Evolutionary conservation across 2,888 invertebrate species (phyloP), one percentile per base, ranked within the genome.

Genomic region (Acronicta aceris): DNA sequence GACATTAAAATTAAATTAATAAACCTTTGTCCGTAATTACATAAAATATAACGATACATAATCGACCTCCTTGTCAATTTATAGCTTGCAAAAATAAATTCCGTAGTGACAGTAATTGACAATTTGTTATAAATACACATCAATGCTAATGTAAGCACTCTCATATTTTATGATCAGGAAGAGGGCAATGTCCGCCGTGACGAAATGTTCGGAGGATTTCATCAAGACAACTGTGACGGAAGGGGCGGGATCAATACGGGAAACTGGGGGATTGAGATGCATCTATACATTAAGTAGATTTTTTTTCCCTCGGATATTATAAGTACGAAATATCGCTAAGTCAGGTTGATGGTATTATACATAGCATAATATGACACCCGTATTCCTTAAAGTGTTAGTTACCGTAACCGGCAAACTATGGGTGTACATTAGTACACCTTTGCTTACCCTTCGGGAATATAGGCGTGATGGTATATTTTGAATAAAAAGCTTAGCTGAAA

Each of bases 151-250:
- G 33, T 13, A 38, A 41, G 48, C n/a, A 33, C 33, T 52, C 30
- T 53, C 1, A 36, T 36, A 33, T 59, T 65, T 51, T 60, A 62
- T 42, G 55, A 58, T 40, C 55, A 52, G 15, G 1, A 43, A 12
- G 42, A 58, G 78, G 57, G 67, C 78, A 74, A 65, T 42, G 68
- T 33, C 64, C 75, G 53, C 56, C 54, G 21, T 27, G 12, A 43
- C 15, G 38, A 27, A 17, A 46, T 53, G 15, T 49, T 54, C 55
- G 51, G 42, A 62, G 58, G 62, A 63, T 59, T 59, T 42, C 49
- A 71, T 71, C 60, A 59, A 68, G 61, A 50, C 63, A 71, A 52
- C 59, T 65, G 47, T 58, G 63, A 57, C 55, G 59, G 48, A 73
- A 68, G 68, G 74, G 56, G 68, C 65, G 61, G 45, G 62, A 40